These are phyloP conservation scores for Lophotis ruficrista DNA, from an alignment of 2,113 vertebrate genomes.

Conservation along the genomic window DNA sequence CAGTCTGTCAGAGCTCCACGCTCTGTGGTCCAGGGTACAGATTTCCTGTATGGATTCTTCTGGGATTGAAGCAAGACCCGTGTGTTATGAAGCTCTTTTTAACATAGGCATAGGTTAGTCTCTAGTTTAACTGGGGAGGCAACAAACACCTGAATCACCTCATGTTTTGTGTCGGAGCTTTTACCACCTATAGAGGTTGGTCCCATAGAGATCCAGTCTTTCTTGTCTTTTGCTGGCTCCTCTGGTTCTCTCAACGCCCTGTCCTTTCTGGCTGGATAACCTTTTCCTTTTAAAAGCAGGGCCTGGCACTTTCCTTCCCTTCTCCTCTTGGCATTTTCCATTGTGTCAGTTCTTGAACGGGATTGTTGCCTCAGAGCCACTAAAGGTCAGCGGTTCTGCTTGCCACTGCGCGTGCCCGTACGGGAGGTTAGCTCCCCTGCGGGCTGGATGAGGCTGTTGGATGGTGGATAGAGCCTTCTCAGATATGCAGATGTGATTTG, in stretches of 20 bases:
- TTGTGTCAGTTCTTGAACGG: neutral
- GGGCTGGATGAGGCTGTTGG: neutral
- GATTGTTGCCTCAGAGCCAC: neutral
- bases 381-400: neutral
- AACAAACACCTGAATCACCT: neutral
- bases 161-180: neutral
- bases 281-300: neutral
- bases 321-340: neutral
- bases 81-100: neutral
- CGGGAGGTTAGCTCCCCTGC: neutral
- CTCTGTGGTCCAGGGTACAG: neutral
- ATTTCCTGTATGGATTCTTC: neutral
- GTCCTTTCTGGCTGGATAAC: neutral
- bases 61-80: neutral
- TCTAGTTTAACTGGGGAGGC: neutral
- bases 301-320: neutral
- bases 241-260: neutral
- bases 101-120: neutral
- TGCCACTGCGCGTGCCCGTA: fast-evolving
- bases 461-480: neutral
- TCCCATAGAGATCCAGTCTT: neutral
- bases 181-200: neutral
- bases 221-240: neutral
- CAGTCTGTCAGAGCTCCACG: neutral
- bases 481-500: neutral